Evolutionary conservation across 2,113 vertebrate genomes (phyloP).

Genomic region (Burhinus bistriatus): DNA sequence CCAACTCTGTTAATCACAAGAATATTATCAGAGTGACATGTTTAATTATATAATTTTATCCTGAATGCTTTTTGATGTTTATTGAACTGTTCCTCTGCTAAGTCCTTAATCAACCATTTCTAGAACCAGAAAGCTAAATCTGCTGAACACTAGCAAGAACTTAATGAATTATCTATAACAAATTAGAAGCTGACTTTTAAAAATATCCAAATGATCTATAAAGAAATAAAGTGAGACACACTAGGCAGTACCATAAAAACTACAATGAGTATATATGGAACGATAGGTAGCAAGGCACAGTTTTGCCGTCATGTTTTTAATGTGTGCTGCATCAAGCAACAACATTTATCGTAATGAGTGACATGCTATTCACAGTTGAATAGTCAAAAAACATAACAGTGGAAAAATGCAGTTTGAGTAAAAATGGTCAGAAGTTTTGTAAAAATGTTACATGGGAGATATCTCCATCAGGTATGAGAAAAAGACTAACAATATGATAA

Average conservation of each 20-base stretch:
- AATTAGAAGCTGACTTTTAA: neutral
- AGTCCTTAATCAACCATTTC: neutral
- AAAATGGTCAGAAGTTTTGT: neutral
- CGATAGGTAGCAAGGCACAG: neutral
- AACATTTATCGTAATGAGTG: neutral
- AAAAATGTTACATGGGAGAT: neutral
- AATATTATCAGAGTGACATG: neutral
- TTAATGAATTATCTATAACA: neutral
- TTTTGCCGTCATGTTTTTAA: neutral
- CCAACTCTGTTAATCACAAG: neutral
- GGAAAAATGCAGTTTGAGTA: neutral
- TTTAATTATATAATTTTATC: neutral
- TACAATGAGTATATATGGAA: neutral
- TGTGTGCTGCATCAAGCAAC: neutral
- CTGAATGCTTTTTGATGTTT: neutral
- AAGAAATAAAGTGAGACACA: neutral
- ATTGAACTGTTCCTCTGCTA: neutral
- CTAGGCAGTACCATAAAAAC: neutral
- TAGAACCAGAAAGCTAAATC: neutral
- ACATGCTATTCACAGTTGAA: neutral
- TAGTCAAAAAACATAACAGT: neutral
- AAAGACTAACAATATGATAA: neutral
- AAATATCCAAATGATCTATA: neutral
- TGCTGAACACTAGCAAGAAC: neutral
- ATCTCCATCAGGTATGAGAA: neutral